Evolutionary conservation across 1,140 invertebrate genomes (phyloP).

Genomic region (Lerema accius): DNA sequence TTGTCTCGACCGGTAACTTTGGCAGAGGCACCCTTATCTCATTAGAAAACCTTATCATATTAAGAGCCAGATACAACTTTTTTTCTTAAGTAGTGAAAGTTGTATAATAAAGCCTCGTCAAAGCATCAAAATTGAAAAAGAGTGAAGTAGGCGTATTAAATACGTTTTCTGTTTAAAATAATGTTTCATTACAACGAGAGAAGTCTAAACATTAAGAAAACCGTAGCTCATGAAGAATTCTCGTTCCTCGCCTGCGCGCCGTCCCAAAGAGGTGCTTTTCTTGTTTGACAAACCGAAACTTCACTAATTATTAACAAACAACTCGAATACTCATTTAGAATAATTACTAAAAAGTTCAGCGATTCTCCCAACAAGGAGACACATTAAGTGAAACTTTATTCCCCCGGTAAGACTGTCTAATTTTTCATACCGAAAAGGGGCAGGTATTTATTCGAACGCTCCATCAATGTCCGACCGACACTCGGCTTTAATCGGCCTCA

Average conservation of each 20-base stretch:
- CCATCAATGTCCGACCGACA: constrained; percentile 26
- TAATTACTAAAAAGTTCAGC: background rate
- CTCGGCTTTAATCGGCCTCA: constrained; percentile 19
- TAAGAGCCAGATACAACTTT: too few relatives aligned
- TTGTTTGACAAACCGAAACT: background rate
- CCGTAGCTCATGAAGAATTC: background rate
- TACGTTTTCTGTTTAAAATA: too few relatives aligned
- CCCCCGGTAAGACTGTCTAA: constrained; percentile 12
- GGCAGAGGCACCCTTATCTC: too few relatives aligned
- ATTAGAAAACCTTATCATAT: too few relatives aligned
- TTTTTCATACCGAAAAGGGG: constrained; percentile 20
- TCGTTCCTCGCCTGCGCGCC: background rate
- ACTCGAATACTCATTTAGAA: background rate
- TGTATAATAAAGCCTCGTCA: too few relatives aligned
- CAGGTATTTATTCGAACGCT: constrained; percentile 16
- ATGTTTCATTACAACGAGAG: background rate
- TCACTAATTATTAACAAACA: background rate
- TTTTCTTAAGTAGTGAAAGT: too few relatives aligned
- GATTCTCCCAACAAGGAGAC: background rate
- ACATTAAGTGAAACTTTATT: constrained; percentile 9
- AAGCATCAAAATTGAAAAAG: too few relatives aligned
- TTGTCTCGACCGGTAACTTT: too few relatives aligned
- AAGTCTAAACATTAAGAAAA: background rate
- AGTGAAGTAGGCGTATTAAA: too few relatives aligned
- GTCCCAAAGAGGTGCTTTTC: background rate